A percentile compares a stretch with the other conserved stretches of the same genome.
Evolutionary conservation across 2,888 invertebrate species (phyloP).

Genomic region (Eristalinus sepulchralis): DNA sequence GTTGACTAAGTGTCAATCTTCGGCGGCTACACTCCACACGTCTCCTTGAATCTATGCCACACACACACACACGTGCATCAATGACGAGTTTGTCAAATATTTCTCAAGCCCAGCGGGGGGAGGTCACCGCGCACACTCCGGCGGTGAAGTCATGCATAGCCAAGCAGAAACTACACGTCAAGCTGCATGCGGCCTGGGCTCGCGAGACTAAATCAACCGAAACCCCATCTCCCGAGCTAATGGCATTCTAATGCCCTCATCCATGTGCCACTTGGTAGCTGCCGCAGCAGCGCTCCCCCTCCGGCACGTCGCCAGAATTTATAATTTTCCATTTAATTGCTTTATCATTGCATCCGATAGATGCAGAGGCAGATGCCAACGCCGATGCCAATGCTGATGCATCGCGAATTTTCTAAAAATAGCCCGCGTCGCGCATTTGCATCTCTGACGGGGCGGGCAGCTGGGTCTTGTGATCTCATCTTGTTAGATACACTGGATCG

Average conservation of each 20-base stretch:
- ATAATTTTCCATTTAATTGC: constrained; percentile 33
- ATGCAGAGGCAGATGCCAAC: constrained; percentile 27
- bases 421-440: constrained; percentile 18
- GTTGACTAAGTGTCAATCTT: neutral
- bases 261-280: constrained; percentile 16
- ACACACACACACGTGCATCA: neutral
- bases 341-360: constrained; percentile 17
- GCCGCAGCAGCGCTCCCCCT: neutral
- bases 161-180: constrained; percentile 20
- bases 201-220: neutral
- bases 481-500: constrained; percentile 8
- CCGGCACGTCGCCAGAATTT: constrained; percentile 31
- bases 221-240: constrained; percentile 20
- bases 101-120: constrained; percentile 20
- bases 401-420: constrained; percentile 27
- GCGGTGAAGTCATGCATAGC: constrained; percentile 47
- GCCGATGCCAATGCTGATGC: neutral
- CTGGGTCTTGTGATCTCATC: constrained; percentile 23
- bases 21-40: neutral
- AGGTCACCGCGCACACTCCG: constrained; percentile 12
- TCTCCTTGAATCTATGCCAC: neutral
- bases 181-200: neutral
- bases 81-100: constrained; percentile 31
- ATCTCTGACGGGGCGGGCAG: neutral
- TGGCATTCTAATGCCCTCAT: constrained; percentile 38